Evolutionary conservation across 2,113 vertebrate genomes (phyloP).

Genomic region (Macrotus californicus): DNA sequence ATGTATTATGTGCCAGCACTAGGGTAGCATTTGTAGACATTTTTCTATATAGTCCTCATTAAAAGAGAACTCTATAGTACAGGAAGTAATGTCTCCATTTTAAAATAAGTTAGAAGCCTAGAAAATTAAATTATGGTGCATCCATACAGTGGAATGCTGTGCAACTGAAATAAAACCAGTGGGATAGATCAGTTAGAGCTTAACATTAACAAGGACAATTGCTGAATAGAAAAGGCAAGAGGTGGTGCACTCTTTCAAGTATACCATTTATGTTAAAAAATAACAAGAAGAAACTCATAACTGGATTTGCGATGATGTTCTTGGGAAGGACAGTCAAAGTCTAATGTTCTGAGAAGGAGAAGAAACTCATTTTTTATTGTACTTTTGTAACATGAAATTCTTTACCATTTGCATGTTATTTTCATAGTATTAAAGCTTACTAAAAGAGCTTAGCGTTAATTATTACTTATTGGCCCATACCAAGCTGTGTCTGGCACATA

Average conservation of each 20-base stretch:
- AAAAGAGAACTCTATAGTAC: background rate
- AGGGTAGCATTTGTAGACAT: background rate
- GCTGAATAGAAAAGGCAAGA: background rate
- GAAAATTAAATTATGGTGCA: constrained; percentile 49
- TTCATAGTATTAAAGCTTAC: background rate
- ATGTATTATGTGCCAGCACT: background rate
- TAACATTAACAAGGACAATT: background rate
- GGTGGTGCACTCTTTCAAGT: background rate
- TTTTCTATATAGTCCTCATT: constrained; percentile 19
- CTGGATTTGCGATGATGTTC: background rate
- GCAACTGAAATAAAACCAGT: constrained; percentile 1
- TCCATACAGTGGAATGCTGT: background rate
- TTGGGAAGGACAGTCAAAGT: background rate
- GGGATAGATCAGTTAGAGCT: background rate
- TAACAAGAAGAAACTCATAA: background rate
- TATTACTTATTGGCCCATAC: background rate
- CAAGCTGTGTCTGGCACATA: background rate
- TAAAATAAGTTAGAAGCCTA: constrained; percentile 46
- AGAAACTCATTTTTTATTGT: background rate
- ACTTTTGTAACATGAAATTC: background rate
- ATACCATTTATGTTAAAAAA: background rate
- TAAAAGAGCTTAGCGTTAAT: background rate
- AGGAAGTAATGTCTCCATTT: constrained; percentile 21
- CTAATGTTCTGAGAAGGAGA: background rate
- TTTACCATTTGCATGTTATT: background rate